Evolutionary conservation across 2,113 vertebrate genomes (phyloP).

Genomic region (Xiphorhynchus elegans): DNA sequence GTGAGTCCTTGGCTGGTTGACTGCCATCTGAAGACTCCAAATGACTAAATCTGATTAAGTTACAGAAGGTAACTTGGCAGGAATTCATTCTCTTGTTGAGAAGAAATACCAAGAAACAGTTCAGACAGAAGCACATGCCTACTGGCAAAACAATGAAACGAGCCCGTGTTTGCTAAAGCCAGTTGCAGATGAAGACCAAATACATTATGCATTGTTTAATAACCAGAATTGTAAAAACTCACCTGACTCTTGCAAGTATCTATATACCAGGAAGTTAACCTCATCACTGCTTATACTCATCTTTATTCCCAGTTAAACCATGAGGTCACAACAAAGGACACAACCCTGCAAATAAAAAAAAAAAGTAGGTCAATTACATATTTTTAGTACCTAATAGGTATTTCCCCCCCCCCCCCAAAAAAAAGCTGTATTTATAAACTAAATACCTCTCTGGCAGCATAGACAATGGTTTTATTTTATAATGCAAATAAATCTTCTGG

Average conservation of each 20-base stretch:
- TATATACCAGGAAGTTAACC: conserved; percentile 99
- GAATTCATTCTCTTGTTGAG: conserved; percentile 25
- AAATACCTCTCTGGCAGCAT: not conserved
- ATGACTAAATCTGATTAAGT: conserved; percentile 47
- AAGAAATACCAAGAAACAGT: conserved; percentile 33
- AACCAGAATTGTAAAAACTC: conserved; percentile 74
- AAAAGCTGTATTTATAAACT: not conserved
- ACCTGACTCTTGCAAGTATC: conserved; percentile 99
- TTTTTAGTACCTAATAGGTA: not conserved
- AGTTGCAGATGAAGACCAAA: conserved; percentile 40
- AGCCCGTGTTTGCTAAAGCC: conserved; percentile 58
- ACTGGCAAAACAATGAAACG: conserved; percentile 59
- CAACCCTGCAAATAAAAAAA: conserved; percentile 81
- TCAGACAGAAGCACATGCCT: conserved; percentile 24
- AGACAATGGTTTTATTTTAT: conserved; percentile 18
- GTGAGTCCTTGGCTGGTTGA: not conserved
- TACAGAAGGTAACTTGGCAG: conserved; percentile 56
- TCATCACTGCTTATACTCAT: conserved; percentile 99
- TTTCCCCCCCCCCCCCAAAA: not conserved
- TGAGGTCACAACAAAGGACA: conserved; percentile 96
- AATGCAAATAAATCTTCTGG: not conserved
- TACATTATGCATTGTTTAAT: conserved; percentile 55
- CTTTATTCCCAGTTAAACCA: conserved; percentile 99
- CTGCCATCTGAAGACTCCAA: conserved; percentile 26
- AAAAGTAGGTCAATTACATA: conserved; percentile 35